A percentile compares a stretch with the other conserved stretches of the same genome.
phyloP scores from a whole-genome alignment of 1,140 invertebrate species.

The Matsumurasca onukii region DNA sequence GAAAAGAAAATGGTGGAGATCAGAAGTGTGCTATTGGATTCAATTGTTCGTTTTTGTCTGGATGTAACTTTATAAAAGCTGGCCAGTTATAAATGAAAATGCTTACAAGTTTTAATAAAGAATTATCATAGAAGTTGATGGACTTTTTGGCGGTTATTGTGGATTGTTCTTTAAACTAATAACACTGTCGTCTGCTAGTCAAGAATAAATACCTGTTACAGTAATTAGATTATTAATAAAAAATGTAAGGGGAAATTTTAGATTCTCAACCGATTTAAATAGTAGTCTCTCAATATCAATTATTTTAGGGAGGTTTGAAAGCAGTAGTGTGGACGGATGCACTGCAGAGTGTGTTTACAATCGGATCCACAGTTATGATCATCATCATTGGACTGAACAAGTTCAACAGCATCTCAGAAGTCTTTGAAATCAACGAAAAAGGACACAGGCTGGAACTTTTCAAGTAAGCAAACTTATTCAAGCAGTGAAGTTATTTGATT shows the following conservation, averaged over 20 bases:
- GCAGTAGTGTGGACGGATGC: slow-evolving; percentile 87
- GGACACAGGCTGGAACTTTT: slow-evolving; percentile 63
- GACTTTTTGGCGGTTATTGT: background rate
- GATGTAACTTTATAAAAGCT: too few relatives aligned
- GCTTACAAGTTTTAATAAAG: too few relatives aligned
- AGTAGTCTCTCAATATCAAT: background rate
- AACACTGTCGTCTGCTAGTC: background rate
- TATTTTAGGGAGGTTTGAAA: slow-evolving; percentile 62
- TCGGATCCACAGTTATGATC: slow-evolving; percentile 66
- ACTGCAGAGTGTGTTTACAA: slow-evolving; percentile 79
- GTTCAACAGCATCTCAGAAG: slow-evolving; percentile 58
- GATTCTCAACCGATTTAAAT: background rate
- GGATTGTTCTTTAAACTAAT: background rate
- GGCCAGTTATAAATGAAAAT: too few relatives aligned
- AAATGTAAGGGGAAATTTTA: background rate
- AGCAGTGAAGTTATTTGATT: too few relatives aligned
- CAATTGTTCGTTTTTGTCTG: too few relatives aligned
- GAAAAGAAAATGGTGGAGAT: too few relatives aligned
- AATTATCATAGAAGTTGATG: background rate
- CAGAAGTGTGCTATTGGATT: too few relatives aligned
- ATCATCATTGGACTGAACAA: slow-evolving; percentile 64
- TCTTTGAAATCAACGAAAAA: slow-evolving; percentile 56
- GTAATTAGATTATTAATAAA: background rate
- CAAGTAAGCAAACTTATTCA: too few relatives aligned
- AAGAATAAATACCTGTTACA: background rate